Evolutionary conservation across 2,888 invertebrate species (phyloP).

Genomic region (Hypolimnas misippus): DNA sequence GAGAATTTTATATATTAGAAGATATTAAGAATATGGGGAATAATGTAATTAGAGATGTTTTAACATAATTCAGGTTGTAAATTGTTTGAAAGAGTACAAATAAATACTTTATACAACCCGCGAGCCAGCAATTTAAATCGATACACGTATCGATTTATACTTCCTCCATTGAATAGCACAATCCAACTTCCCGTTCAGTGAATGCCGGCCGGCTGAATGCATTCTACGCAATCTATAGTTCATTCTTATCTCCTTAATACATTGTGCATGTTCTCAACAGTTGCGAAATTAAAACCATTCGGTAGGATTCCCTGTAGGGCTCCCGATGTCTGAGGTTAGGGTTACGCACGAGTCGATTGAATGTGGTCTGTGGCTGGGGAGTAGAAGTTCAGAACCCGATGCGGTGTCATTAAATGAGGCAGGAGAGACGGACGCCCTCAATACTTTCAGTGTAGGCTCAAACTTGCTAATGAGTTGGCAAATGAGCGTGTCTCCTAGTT

Average conservation of each 20-base stretch:
- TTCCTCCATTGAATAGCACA: constrained; percentile 36
- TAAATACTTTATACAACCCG: constrained; percentile 6
- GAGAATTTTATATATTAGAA: no score
- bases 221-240: constrained; percentile 38
- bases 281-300: constrained; percentile 66
- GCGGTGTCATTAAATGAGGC: constrained; percentile 61
- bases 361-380: constrained; percentile 67
- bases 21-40: no score
- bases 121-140: constrained; percentile 31
- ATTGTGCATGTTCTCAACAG: constrained; percentile 63
- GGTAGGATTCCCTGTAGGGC: constrained; percentile 61
- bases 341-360: constrained; percentile 62
- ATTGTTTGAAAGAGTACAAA: constrained; percentile 3
- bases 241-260: constrained; percentile 61
- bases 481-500: constrained; percentile 39
- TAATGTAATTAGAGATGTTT: no score
- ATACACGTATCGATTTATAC: constrained; percentile 33
- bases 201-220: constrained; percentile 29
- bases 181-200: constrained; percentile 30
- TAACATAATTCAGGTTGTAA: background rate
- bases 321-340: constrained; percentile 61
- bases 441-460: constrained; percentile 41
- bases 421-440: constrained; percentile 42
- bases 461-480: constrained; percentile 44
- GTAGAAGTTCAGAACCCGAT: constrained; percentile 48